These are phyloP conservation scores for Nematopogon swammerdamellus DNA, from an alignment of 2,888 invertebrate genomes.

Conservation along the genomic window DNA sequence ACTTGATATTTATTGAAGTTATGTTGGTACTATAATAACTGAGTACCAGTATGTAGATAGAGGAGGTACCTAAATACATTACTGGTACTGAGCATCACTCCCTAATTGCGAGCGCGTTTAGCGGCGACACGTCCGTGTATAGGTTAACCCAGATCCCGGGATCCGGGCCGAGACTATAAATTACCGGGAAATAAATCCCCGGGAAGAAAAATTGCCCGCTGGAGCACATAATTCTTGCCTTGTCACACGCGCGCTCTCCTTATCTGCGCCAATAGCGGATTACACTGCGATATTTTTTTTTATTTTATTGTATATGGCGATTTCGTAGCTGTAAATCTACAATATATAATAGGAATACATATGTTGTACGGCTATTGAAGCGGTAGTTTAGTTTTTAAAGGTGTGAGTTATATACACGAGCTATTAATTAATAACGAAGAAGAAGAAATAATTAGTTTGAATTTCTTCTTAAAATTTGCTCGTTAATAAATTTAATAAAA, in stretches of 20 bases:
- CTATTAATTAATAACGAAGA: too few species aligned
- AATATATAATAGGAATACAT: slow-evolving; percentile 1
- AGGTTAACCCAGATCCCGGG: slow-evolving; percentile 53
- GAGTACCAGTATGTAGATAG: too few species aligned
- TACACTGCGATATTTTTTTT: slow-evolving; percentile 58
- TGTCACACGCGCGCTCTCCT: slow-evolving; percentile 56
- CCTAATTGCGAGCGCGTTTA: neutral
- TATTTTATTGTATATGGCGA: slow-evolving; percentile 41
- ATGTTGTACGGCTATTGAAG: too few species aligned
- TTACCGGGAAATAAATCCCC: slow-evolving; percentile 53
- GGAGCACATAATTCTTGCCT: slow-evolving; percentile 59
- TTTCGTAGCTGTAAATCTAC: neutral
- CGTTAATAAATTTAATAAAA: too few species aligned
- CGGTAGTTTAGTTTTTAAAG: too few species aligned
- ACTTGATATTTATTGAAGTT: too few species aligned
- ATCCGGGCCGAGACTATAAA: slow-evolving; percentile 42
- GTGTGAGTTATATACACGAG: too few species aligned
- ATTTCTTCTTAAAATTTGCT: too few species aligned
- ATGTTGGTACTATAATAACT: too few species aligned
- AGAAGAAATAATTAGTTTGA: too few species aligned
- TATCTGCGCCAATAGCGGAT: slow-evolving; percentile 57
- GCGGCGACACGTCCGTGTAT: slow-evolving; percentile 20
- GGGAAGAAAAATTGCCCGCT: slow-evolving; percentile 57
- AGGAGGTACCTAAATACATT: too few species aligned
- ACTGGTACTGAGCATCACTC: too few species aligned